Conservation (phyloP, 2,888 invertebrate species). For the Nephrotoma appendiculata region DNA sequence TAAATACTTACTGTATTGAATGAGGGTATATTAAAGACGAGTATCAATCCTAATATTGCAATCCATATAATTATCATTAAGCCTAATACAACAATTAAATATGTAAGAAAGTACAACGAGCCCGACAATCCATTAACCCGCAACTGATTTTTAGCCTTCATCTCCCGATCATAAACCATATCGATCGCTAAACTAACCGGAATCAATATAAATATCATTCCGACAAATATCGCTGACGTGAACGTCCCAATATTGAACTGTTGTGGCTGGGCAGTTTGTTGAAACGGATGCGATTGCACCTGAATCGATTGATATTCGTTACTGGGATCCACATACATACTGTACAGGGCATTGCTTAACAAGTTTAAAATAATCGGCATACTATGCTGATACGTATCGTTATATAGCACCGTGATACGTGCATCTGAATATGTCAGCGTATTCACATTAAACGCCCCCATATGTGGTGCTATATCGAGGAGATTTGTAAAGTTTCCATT, state of each 20-base stretch:
- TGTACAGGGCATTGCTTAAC: conserved; percentile 48
- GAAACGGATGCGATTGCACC: conserved; percentile 53
- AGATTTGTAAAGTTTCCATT: conserved; percentile 52
- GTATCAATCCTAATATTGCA: conserved; percentile 40
- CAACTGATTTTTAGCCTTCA: conserved; percentile 67
- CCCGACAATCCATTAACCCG: conserved; percentile 67
- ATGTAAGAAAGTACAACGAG: conserved; percentile 58
- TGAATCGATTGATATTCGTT: conserved; percentile 42
- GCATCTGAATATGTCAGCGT: conserved; percentile 38
- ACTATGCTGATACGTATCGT: conserved; percentile 66
- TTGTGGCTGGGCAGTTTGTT: conserved; percentile 57
- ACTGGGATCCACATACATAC: conserved; percentile 25
- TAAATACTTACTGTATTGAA: conserved; percentile 6
- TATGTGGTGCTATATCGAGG: conserved; percentile 44
- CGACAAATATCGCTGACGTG: conserved; percentile 60
- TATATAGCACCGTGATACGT: conserved; percentile 50
- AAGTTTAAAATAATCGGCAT: conserved; percentile 60
- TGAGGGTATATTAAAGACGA: conserved; percentile 11
- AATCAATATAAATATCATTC: conserved; percentile 65
- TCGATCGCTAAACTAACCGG: conserved; percentile 65
- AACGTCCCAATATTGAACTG: conserved; percentile 57
- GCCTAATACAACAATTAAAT: conserved; percentile 54
- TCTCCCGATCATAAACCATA: conserved; percentile 73
- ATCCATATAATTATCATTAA: conserved; percentile 53
- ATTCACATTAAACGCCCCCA: conserved; percentile 49